Base-by-base conservation (phyloP, 30 jellyfish, hydroid and myxozoan genomes). In the Mastigias papua region DNA sequence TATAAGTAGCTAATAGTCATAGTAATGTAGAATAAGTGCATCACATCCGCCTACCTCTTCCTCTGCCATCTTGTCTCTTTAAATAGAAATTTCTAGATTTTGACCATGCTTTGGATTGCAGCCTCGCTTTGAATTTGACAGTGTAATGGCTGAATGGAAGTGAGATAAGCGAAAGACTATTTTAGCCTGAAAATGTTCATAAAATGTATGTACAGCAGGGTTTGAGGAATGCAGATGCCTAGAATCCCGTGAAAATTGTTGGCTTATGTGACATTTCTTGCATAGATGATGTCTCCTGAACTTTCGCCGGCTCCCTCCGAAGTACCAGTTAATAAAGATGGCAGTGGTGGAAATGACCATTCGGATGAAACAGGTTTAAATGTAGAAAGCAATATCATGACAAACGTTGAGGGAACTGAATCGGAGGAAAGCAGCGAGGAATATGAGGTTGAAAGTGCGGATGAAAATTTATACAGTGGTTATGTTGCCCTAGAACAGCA, bases 301-400 rank as follows among this genome's bases (percentile, higher is more conserved):
- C 33, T 77, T 23, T 77, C 88, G 19, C 88, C 88, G 46, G 88
- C 88, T 15, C 88, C 88, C 25, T 77, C 88, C 34, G 88, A 77
- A 51, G 67, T 77, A 26, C 88, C 88, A 49, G 88, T 34, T 13
- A 60, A 62, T 13, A 58, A 63, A 20, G 88, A 77, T 58, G 79
- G 23, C 17, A 65, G 37, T 1, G 88, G 74, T 11, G 77, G 54
- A 0, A 73, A 28, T 21, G 54, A 16, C 34, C 49, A 11, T 17
- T 17, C 16, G 34, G 50, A 23, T 37, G 54, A 37, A 3, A 3
- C 11, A 4, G 42, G 74, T 42, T 20, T 63, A 63, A 29, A 26
- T 34, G 21, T 57, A 23, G 86, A 54, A 30, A 28, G 20, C 30
- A 65, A 22, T 30, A 1, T 62, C 11, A 27, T 77, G 15, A 21